These are phyloP conservation scores for Cheilosia grossa DNA, from an alignment of 2,888 invertebrate genomes.

Conservation along the genomic window DNA sequence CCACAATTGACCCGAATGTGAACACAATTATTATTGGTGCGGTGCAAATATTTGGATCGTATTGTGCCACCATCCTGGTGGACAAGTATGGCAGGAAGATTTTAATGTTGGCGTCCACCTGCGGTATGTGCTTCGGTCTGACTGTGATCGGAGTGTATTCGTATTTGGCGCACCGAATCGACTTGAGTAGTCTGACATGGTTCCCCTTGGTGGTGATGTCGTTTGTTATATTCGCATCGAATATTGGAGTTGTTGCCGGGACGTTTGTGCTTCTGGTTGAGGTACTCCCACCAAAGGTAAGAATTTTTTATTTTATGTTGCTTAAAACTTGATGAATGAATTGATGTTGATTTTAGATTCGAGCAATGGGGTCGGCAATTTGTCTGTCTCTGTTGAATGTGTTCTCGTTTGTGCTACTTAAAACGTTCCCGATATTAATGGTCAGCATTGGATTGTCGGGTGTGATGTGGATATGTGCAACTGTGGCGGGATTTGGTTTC, in stretches of 20 bases:
- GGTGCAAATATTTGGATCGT: conserved; percentile 80
- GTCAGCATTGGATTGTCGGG: conserved; percentile 77
- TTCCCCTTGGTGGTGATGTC: conserved; percentile 80
- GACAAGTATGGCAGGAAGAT: conserved; percentile 80
- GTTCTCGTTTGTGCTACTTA: conserved; percentile 78
- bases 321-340: not conserved
- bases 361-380: conserved; percentile 78
- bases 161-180: conserved; percentile 69
- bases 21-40: conserved; percentile 80
- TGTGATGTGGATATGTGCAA: conserved; percentile 80
- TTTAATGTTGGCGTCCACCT: conserved; percentile 79
- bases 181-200: conserved; percentile 77
- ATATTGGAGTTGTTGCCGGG: conserved; percentile 80
- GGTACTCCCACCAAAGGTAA: conserved; percentile 80
- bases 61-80: conserved; percentile 78
- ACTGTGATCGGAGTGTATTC: conserved; percentile 79
- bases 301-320: not conserved
- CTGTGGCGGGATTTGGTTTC: conserved; percentile 77
- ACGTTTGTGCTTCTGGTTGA: conserved; percentile 81
- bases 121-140: conserved; percentile 78
- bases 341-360: conserved; percentile 77
- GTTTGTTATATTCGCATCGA: conserved; percentile 78
- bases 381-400: conserved; percentile 78
- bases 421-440: conserved; percentile 79
- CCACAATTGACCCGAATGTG: conserved; percentile 79